These are phyloP conservation scores for Edolisoma coerulescens DNA, from an alignment of 2,113 vertebrate genomes.

Conservation along the genomic window DNA sequence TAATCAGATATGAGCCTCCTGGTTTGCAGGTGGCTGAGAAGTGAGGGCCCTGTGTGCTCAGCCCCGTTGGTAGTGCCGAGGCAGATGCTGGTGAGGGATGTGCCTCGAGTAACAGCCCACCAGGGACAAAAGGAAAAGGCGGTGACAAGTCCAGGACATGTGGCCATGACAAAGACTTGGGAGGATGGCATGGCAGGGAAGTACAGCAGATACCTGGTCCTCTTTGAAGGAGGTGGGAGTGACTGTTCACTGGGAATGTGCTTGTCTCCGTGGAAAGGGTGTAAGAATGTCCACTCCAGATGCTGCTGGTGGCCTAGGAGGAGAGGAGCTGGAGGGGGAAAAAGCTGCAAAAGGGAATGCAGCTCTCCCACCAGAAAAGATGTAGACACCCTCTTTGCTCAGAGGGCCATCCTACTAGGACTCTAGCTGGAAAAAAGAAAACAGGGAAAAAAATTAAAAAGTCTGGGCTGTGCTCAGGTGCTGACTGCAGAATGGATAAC, in stretches of 20 bases:
- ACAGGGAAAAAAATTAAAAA: neutral
- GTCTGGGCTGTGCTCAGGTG: neutral
- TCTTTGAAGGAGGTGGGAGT: neutral
- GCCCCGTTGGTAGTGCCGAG: neutral
- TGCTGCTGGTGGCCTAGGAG: neutral
- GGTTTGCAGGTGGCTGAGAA: neutral
- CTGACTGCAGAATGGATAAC: neutral
- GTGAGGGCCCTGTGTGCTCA: neutral
- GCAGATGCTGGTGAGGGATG: neutral
- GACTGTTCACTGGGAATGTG: neutral
- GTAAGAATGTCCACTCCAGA: neutral
- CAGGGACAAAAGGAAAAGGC: neutral
- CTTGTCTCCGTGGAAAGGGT: neutral
- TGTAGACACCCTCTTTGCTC: accelerated
- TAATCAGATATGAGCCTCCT: neutral
- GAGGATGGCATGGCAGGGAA: neutral
- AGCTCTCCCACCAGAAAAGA: neutral
- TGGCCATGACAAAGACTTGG: neutral
- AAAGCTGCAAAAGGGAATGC: neutral
- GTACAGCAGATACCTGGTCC: neutral
- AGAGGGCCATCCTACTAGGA: neutral
- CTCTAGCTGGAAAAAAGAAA: neutral
- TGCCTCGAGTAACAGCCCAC: neutral
- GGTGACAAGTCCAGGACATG: accelerated
- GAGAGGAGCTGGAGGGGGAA: neutral